phyloP scores from a whole-genome alignment of 2,888 invertebrate species.

The Aporophyla lueneburgensis region DNA sequence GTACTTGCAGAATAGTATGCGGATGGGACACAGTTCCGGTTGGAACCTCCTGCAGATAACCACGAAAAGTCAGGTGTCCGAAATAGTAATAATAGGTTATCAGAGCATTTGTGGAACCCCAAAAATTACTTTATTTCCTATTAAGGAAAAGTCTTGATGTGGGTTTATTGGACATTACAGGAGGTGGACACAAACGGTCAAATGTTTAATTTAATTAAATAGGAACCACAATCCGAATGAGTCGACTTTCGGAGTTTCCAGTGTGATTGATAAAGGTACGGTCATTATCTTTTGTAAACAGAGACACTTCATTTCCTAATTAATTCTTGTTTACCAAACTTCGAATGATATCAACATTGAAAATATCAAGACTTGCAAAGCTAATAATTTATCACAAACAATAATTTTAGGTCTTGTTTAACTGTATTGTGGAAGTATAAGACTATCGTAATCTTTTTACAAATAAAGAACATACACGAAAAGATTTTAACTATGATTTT shows the following conservation, averaged over 20 bases:
- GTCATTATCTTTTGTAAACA: neutral
- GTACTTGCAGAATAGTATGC: constrained; percentile 28
- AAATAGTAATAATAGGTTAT: constrained; percentile 47
- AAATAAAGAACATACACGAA: neutral
- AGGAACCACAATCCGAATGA: neutral
- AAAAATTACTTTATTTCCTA: constrained; percentile 19
- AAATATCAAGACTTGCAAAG: neutral
- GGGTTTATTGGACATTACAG: constrained; percentile 33
- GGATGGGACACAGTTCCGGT: constrained; percentile 65
- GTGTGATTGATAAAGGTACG: constrained; percentile 22
- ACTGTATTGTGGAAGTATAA: neutral
- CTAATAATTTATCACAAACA: neutral
- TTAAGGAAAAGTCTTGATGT: constrained; percentile 37
- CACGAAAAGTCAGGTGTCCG: constrained; percentile 38
- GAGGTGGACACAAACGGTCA: constrained; percentile 6
- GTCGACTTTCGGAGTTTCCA: neutral
- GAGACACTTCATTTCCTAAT: constrained; percentile 2
- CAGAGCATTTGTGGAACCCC: constrained; percentile 29
- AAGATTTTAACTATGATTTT: no score
- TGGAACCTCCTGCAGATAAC: constrained; percentile 55
- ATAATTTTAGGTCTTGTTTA: neutral
- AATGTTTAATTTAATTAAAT: constrained; percentile 41
- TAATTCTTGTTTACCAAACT: constrained; percentile 3
- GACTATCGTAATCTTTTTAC: neutral
- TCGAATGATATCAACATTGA: constrained; percentile 4